Evolutionary conservation across 2,113 vertebrate genomes (phyloP), one percentile per base, ranked within the genome.

Genomic region (Bucco capensis): DNA sequence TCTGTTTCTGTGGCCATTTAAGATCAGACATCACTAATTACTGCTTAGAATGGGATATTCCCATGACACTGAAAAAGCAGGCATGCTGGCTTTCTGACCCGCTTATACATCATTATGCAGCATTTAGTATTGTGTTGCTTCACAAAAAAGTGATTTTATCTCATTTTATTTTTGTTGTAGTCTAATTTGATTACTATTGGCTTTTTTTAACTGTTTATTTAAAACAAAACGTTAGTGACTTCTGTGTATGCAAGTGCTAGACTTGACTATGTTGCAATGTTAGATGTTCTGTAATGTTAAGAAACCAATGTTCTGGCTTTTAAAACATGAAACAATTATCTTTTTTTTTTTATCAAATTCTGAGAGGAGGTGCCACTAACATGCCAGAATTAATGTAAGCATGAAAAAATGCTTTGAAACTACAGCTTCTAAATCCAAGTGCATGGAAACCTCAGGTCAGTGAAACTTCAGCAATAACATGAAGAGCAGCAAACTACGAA

Each of bases 21-120:
- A 64, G 22, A 16, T 28, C 56, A 27, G 49, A 9, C 27, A 47
- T 38, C 6, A 4, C n/a, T 33, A 19, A 27, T 28, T 33, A 28
- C 83, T 60, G 47, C 38, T 6, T 1, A 7, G 25, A 67, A 10
- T 35, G 28, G 15, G 23, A 27, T 78, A 27, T 33, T 72, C 22
- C 22, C 37, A 30, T 1, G 1, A 1, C 31, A 19, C 64, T 38
- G 44, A 21, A 30, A 28, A 25, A 38, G 42, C 27, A n/a, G 17
- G 7, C 9, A 12, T 33, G 47, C 44, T 78, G 42, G 5, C 38
- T 71, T 49, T 84, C 65, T n/a, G 25, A 37, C 21, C 31, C 60
- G 44, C n/a, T 2, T 2, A 8, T 25, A 10, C 37, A 50, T 14
- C 5, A 0, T 31, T 15, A n/a, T 4, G 42, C n/a, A n/a, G 56